Percentiles rank a stretch among this genome's conserved stretches.
phyloP scores from a whole-genome alignment of 2,888 invertebrate species.

The Monopis laevigella region DNA sequence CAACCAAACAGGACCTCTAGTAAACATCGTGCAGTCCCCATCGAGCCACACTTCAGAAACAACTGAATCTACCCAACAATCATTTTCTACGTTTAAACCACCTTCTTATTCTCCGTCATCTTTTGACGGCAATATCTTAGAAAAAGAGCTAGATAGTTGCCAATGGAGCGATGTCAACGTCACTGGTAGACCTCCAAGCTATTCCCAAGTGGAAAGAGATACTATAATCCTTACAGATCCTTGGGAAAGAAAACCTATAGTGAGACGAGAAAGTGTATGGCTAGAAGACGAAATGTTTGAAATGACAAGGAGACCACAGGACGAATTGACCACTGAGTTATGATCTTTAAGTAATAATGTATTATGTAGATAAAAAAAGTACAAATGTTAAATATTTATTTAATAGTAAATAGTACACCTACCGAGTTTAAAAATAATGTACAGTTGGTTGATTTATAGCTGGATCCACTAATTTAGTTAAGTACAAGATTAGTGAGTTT shows the following conservation, averaged over 20 bases:
- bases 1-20: slow-evolving; percentile 78
- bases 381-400: no score
- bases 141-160: slow-evolving; percentile 54
- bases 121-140: slow-evolving; percentile 49
- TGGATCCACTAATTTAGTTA: no score
- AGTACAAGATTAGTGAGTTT: no score
- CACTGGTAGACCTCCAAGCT: slow-evolving; percentile 57
- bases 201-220: slow-evolving; percentile 43
- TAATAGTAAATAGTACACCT: no score
- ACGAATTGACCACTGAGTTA: slow-evolving; percentile 88
- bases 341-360: no score
- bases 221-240: slow-evolving; percentile 53
- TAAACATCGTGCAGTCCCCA: slow-evolving; percentile 77
- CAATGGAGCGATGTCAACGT: slow-evolving; percentile 68
- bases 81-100: slow-evolving; percentile 61
- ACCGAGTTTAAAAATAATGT: no score
- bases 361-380: no score
- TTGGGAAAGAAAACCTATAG: slow-evolving; percentile 59
- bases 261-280: slow-evolving; percentile 69
- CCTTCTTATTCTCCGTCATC: slow-evolving; percentile 61
- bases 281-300: slow-evolving; percentile 84
- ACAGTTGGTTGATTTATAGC: no score
- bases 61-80: slow-evolving; percentile 50
- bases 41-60: slow-evolving; percentile 47
- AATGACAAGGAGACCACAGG: slow-evolving; percentile 86